Base-by-base conservation (phyloP, 2,888 invertebrate species). In the Drosophila affinis region DNA sequence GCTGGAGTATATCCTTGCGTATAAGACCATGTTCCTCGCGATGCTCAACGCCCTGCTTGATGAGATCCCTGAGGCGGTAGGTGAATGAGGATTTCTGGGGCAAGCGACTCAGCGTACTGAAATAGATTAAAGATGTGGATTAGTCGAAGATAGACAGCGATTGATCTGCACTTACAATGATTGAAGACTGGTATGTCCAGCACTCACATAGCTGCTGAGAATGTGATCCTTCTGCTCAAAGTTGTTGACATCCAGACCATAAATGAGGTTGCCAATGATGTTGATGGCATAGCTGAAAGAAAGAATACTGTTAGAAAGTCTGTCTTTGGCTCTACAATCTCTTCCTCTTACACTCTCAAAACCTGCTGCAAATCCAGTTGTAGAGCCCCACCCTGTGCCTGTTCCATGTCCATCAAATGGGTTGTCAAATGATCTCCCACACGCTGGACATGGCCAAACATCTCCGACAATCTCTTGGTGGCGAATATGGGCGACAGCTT, bases 401-500 rank as follows among this genome's bases (percentile, higher is more conserved):
- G 49, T 17, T 58, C 46, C 14, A 21, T n/a, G 2, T 65, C 69
- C 34, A 71, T 18, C 46, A 93, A 91, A 55, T 93, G 92, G 6
- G 89, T 83, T 10, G 93, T 82, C 81, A 95, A 93, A 64, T 94
- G 92, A 27, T 93, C 90, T 0, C 94, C 94, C 59, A 95, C 94
- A 34, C 93, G 91, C 52, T 94, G 93, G n/a, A 95, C 93, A 12
- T 94, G 93, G 0, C 92, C 92, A 79, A 94, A 94, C 94, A 95
- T 94, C 4, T 91, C 93, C 81, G 94, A 94, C 55, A 96, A 89
- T 82, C 95, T 95, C 10, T 93, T 94, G 0, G 94, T 92, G 1
- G 95, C 94, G 81, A 95, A 96, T 0, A 94, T 93, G 0, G 95
- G 94, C 1, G 95, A 93, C 82, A 96, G 91, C 79, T 95, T 95